Conservation (phyloP, 2,888 invertebrate genomes). For the Lumbricus terrestris region DNA sequence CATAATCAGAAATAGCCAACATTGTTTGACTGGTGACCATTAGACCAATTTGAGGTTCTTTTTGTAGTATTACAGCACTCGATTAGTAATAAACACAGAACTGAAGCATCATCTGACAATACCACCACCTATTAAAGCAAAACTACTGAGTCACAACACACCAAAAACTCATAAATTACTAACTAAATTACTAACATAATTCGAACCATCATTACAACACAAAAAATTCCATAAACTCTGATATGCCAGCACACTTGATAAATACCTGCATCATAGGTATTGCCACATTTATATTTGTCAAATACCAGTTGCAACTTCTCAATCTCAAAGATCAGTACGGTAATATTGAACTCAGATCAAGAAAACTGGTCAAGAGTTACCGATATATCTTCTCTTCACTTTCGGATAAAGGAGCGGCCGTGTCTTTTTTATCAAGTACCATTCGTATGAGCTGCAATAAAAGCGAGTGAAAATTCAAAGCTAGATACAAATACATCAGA, state of each 20-base stretch:
- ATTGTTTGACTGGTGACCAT: not conserved
- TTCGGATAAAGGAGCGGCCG: conserved; percentile 19
- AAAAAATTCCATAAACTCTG: not conserved
- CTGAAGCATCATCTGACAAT: not conserved
- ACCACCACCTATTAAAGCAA: not conserved
- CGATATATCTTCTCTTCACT: conserved; percentile 30
- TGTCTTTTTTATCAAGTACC: conserved; percentile 7
- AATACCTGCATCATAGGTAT: not conserved
- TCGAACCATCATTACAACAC: not conserved
- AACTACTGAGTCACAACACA: not conserved
- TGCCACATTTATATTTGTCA: too few species aligned
- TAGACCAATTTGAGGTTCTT: not conserved
- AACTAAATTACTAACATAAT: not conserved
- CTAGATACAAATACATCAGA: not conserved
- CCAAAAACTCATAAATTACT: not conserved
- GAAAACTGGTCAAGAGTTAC: not conserved
- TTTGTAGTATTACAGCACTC: not conserved
- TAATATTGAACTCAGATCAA: not conserved
- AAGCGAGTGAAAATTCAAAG: not conserved
- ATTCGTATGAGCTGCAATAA: conserved; percentile 25
- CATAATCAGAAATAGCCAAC: not conserved
- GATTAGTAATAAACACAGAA: not conserved
- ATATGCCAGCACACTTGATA: not conserved
- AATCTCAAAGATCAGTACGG: not conserved
- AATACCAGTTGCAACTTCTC: not conserved